Base-by-base conservation (phyloP, 2,888 invertebrate species). In the Ophion slaviceki region DNA sequence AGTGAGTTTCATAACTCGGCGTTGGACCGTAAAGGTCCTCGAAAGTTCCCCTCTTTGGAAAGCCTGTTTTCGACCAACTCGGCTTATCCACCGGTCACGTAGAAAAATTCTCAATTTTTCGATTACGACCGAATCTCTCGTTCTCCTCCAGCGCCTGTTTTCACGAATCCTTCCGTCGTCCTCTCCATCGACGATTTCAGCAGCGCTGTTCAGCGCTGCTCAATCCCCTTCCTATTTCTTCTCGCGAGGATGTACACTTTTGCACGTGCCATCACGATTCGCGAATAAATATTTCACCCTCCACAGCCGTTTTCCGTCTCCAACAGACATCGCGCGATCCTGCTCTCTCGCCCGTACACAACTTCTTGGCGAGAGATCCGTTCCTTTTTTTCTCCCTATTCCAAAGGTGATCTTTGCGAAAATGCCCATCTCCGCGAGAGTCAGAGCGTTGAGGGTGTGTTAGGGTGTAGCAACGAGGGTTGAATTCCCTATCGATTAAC, bases 51-150 rank as follows among this genome's bases (percentile, higher is more conserved):
- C 8, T 40, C 40, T 40, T 40, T 7, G 40, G 8, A 40, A 40
- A 40, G 40, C 40, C 40, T 8, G 8, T 7, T 40, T 40, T 40
- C 8, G 40, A 40, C 40, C 2, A 1, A 8, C 77, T 78, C 61
- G 57, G 68, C 67, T 78, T 62, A 81, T 75, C 64, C 67, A 70
- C 84, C 78, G 78, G 70, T 85, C 85, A 82, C 85, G 85, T 79
- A 82, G 75, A 85, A 85, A 82, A 57, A 79, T 85, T 79, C 85
- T 82, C 85, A 82, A 82, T 79, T 85, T 85, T 85, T 82, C 82
- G 78, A 82, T 82, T 79, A 85, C 77, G 24, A 70, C 24, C 70
- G 7, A 28, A 47, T 28, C 40, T 20, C 68, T 66, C 20, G 57
- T 17, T 66, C 10, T 7, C 1, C 47, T 66, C n/a, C 17, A 32